Conservation (phyloP, 2,888 invertebrate species). For the Margaritifera margaritifera region DNA sequence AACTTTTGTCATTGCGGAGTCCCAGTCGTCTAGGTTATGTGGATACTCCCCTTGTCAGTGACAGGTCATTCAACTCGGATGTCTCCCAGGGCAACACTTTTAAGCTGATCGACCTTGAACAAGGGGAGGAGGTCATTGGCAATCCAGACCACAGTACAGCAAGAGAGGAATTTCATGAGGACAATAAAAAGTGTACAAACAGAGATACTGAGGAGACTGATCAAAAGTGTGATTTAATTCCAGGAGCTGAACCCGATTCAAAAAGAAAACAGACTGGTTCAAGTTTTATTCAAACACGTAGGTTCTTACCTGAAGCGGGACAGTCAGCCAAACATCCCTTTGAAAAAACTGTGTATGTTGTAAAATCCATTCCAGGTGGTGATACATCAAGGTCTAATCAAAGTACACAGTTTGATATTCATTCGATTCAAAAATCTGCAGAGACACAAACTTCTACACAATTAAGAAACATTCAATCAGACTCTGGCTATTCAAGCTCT, state of each 20-base stretch:
- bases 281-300: conserved; percentile 36
- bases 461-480: too few relatives aligned
- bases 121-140: conserved; percentile 15
- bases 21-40: conserved; percentile 47
- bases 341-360: conserved; percentile 39
- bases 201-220: conserved; percentile 28
- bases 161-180: neutral
- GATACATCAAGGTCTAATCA: neutral
- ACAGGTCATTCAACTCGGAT: conserved; percentile 31
- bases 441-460: too few relatives aligned
- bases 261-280: conserved; percentile 6
- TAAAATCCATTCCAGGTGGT: conserved; percentile 19
- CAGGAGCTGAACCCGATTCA: conserved; percentile 6
- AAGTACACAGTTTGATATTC: too few relatives aligned
- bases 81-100: conserved; percentile 32
- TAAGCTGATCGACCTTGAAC: conserved; percentile 30
- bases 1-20: conserved; percentile 16
- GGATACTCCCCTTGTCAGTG: conserved; percentile 17
- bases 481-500: too few relatives aligned
- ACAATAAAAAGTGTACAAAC: conserved; percentile 1
- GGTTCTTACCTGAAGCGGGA: conserved; percentile 24
- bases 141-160: conserved; percentile 12
- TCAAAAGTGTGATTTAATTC: conserved; percentile 34
- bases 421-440: too few relatives aligned
- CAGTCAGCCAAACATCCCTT: conserved; percentile 30